Base-by-base conservation (phyloP, 2,888 invertebrate genomes). In the Synanthedon tipuliformis region DNA sequence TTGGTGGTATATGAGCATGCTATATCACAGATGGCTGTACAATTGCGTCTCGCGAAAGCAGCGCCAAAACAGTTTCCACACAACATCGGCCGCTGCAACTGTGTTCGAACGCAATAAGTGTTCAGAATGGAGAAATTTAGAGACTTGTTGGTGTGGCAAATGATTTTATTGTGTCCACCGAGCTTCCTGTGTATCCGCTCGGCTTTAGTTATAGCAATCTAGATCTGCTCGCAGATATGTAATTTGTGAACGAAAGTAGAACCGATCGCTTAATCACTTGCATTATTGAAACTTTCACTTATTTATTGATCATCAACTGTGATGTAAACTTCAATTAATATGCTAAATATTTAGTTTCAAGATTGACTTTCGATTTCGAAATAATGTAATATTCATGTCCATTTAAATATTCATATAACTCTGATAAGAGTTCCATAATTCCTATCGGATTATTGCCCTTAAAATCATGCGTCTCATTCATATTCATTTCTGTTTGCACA, bases 41-140 rank as follows among this genome's bases (percentile, higher is more conserved):
- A 56, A 62, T 62, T 61, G 67, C 62, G 62, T 65, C 34, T 68
- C 67, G 68, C 67, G 72, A 79, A 73, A 75, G 69, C 62, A 64
- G 63, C 65, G 65, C 69, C 71, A 68, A 62, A 56, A 53, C 61
- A 59, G 69, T 74, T 73, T 71, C 73, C 65, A 70, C 72, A 73
- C 61, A 63, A 61, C 41, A 16, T 23, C 34, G 34, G 49, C 57
- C 62, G 59, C 66, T 68, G 70, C 68, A 64, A 64, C 59, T 64
- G 64, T 63, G 66, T 15, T n/a, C 63, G 56, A 55, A 58, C 65
- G 69, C 68, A 69, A 65, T 64, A 53, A 69, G 71, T 72, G 73
- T 60, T 68, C 60, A 62, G 67, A 63, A 64, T 59, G 73, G 68
- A 72, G 65, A 72, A 74, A 73, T 73, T 68, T 72, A 61, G 63